Conservation (phyloP, 2,888 invertebrate genomes). For the Arge pagana region DNA sequence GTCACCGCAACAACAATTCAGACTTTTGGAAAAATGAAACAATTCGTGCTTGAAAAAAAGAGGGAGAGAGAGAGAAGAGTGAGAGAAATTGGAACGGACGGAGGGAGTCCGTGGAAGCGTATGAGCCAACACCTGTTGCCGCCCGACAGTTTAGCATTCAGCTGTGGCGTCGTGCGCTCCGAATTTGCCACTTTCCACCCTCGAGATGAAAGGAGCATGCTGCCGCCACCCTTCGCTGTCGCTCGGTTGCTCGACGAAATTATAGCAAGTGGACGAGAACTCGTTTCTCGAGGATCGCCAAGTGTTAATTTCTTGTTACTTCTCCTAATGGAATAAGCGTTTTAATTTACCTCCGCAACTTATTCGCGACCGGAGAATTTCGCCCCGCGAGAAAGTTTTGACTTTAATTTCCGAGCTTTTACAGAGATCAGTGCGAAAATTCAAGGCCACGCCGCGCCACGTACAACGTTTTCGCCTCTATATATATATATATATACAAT, state of each 20-base stretch:
- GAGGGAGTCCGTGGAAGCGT: conserved; percentile 24
- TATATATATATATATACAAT: conserved; percentile 1
- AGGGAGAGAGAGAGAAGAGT: conserved; percentile 9
- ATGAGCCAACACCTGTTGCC: conserved; percentile 35
- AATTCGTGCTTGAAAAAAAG: too few relatives aligned
- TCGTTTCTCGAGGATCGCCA: conserved; percentile 5
- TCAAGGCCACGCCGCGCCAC: conserved; percentile 8
- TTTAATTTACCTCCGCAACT: conserved; percentile 33
- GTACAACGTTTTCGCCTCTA: neutral
- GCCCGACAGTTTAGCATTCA: conserved; percentile 32
- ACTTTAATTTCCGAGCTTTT: conserved; percentile 8
- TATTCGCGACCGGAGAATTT: neutral
- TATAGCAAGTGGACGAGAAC: too few relatives aligned
- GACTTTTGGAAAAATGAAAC: too few relatives aligned
- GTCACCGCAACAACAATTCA: too few relatives aligned
- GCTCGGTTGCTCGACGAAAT: too few relatives aligned
- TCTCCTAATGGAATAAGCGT: conserved; percentile 31
- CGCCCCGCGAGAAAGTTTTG: neutral
- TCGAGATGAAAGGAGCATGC: too few relatives aligned
- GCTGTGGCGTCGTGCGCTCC: neutral
- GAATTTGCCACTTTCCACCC: neutral
- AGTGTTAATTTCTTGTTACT: conserved; percentile 31
- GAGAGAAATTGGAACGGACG: conserved; percentile 13
- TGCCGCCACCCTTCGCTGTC: too few relatives aligned
- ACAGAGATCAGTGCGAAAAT: conserved; percentile 21